phyloP scores from a whole-genome alignment of 2,113 vertebrate genomes.

The Gulo gulo region DNA sequence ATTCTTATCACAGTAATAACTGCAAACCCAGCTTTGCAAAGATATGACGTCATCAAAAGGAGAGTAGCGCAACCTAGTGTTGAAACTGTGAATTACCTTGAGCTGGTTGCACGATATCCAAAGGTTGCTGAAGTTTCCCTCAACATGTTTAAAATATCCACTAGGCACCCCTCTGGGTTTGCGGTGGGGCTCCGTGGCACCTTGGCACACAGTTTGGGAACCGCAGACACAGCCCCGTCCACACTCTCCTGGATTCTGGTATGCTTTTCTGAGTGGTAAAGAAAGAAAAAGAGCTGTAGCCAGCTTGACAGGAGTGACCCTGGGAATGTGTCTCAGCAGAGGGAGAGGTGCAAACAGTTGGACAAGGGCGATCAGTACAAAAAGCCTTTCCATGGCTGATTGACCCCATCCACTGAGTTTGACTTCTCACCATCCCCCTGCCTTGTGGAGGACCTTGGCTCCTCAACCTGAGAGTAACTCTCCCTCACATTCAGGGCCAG shows the following conservation, averaged over 20 bases:
- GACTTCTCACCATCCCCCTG: neutral
- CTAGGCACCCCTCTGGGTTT: neutral
- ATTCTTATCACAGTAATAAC: neutral
- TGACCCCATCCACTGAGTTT: neutral
- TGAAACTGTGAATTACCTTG: neutral
- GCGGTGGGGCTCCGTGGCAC: neutral
- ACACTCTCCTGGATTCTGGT: neutral
- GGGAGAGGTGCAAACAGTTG: neutral
- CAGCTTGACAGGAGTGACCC: neutral
- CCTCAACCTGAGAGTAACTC: neutral
- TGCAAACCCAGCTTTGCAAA: constrained; percentile 13
- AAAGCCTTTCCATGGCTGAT: neutral
- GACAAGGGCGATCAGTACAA: neutral
- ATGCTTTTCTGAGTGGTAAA: neutral
- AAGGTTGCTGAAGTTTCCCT: neutral
- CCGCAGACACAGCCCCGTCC: neutral
- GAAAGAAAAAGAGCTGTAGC: neutral
- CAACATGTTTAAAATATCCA: neutral
- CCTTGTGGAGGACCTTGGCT: neutral
- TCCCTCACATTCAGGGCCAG: neutral
- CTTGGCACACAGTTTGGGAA: neutral
- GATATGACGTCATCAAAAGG: neutral
- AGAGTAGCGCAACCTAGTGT: neutral
- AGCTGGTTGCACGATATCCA: neutral
- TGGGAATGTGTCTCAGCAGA: neutral